Percentiles rank a stretch among this genome's conserved stretches.
Evolutionary conservation across 2,888 invertebrate species (phyloP).

Genomic region (Drosophila parthenogenetica): DNA sequence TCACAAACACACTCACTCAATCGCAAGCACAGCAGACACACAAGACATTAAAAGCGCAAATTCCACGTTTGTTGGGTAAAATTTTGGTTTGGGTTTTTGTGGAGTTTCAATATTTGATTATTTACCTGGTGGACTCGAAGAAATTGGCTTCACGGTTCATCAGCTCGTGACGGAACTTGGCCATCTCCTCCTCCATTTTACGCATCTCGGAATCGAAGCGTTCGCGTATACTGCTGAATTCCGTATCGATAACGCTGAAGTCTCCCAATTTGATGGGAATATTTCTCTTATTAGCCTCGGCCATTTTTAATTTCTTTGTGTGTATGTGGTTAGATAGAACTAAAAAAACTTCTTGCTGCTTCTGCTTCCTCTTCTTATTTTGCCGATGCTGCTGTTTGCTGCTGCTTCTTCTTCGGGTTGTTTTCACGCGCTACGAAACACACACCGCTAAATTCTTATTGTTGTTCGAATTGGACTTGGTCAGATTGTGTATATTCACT

Average conservation of each 20-base stretch:
- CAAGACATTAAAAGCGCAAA: neutral
- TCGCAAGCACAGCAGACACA: neutral
- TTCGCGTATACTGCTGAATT: slow-evolving; percentile 98
- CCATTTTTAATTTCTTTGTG: slow-evolving; percentile 86
- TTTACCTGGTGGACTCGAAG: slow-evolving; percentile 94
- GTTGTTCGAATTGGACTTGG: slow-evolving; percentile 44
- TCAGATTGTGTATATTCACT: slow-evolving; percentile 58
- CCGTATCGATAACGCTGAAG: slow-evolving; percentile 97
- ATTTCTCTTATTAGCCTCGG: slow-evolving; percentile 94
- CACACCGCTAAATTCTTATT: slow-evolving; percentile 23
- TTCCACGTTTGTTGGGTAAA: too few relatives aligned
- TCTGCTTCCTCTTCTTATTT: slow-evolving; percentile 6
- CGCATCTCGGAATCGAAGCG: slow-evolving; percentile 98
- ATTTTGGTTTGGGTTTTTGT: neutral
- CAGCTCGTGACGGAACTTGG: slow-evolving; percentile 95
- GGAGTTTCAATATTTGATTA: neutral
- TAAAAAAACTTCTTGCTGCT: slow-evolving; percentile 44
- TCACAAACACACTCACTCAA: slow-evolving; percentile 2
- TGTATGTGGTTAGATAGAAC: slow-evolving; percentile 35
- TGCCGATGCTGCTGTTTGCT: slow-evolving; percentile 27
- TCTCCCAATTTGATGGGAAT: slow-evolving; percentile 97
- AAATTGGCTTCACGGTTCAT: slow-evolving; percentile 97
- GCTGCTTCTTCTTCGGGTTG: slow-evolving; percentile 36
- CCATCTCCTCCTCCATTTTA: slow-evolving; percentile 99
- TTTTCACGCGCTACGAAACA: slow-evolving; percentile 44